Percentiles rank a stretch among this genome's conserved stretches.
phyloP scores from a whole-genome alignment of 2,113 vertebrate genomes.

The Antechinus flavipes region DNA sequence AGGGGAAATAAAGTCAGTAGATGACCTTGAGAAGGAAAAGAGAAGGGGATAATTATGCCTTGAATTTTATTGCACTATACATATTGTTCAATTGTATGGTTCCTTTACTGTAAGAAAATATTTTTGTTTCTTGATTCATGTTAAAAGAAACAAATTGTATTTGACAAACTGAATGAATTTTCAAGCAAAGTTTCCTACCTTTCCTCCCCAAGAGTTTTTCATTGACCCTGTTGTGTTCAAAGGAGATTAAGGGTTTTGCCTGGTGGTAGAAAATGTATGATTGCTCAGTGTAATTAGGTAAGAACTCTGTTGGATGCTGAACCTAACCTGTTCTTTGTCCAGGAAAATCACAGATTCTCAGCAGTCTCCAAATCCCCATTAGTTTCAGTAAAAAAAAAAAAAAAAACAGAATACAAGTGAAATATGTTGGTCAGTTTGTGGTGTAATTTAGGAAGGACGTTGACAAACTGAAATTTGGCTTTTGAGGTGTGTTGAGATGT shows the following conservation, averaged over 20 bases:
- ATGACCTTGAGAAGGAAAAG: neutral
- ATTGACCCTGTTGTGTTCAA: conserved; percentile 40
- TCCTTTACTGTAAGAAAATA: neutral
- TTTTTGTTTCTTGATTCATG: neutral
- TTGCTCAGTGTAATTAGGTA: conserved; percentile 8
- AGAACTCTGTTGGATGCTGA: neutral
- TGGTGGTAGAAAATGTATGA: conserved; percentile 38
- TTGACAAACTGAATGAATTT: neutral
- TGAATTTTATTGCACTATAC: neutral
- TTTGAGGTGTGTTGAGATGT: too few species aligned
- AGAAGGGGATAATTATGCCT: too few species aligned
- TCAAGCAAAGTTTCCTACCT: conserved; percentile 5
- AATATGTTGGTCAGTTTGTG: neutral
- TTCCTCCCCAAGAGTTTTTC: neutral
- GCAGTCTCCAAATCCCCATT: conserved; percentile 53
- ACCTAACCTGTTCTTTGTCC: conserved; percentile 14
- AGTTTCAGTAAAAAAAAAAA: neutral
- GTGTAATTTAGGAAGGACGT: neutral
- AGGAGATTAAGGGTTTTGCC: conserved; percentile 16
- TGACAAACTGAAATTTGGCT: neutral
- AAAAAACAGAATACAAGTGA: neutral
- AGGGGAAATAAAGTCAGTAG: neutral
- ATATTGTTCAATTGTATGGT: neutral
- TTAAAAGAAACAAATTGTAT: neutral
- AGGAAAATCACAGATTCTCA: conserved; percentile 41